phyloP scores from a whole-genome alignment of 2,113 vertebrate genomes.

The Ariopsis seemanni region DNA sequence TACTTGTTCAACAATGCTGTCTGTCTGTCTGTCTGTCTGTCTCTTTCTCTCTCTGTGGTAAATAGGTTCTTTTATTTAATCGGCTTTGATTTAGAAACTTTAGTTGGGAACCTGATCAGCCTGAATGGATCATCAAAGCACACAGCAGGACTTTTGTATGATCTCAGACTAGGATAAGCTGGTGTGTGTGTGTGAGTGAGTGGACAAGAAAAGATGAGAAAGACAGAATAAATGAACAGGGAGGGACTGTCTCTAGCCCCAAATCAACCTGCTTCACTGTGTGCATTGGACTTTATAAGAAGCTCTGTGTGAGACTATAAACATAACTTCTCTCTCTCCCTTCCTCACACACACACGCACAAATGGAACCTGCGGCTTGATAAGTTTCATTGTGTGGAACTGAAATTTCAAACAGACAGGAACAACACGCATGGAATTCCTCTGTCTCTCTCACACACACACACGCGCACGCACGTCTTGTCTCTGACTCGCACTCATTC shows the following conservation, averaged over 20 bases:
- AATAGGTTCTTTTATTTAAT: slow-evolving; percentile 9
- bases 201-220: background rate
- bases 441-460: background rate
- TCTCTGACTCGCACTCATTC: slow-evolving; percentile 18
- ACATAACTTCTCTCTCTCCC: background rate
- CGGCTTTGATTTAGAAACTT: background rate
- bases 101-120: slow-evolving; percentile 27
- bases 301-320: slow-evolving; percentile 2
- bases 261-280: slow-evolving; percentile 50
- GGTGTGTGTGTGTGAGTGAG: background rate
- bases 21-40: background rate
- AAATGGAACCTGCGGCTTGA: slow-evolving; percentile 20
- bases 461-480: background rate
- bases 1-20: background rate
- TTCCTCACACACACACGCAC: background rate
- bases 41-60: background rate
- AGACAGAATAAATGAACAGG: slow-evolving; percentile 36
- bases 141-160: slow-evolving; percentile 14
- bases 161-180: background rate
- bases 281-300: slow-evolving; percentile 21
- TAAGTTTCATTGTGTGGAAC: slow-evolving; percentile 48
- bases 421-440: slow-evolving; percentile 25
- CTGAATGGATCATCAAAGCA: slow-evolving; percentile 30
- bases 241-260: background rate
- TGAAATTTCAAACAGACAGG: slow-evolving; percentile 20